Evolutionary conservation across 2,797 vertebrate species (phyloP).

Genomic region (Phyllotis vaccarum): DNA sequence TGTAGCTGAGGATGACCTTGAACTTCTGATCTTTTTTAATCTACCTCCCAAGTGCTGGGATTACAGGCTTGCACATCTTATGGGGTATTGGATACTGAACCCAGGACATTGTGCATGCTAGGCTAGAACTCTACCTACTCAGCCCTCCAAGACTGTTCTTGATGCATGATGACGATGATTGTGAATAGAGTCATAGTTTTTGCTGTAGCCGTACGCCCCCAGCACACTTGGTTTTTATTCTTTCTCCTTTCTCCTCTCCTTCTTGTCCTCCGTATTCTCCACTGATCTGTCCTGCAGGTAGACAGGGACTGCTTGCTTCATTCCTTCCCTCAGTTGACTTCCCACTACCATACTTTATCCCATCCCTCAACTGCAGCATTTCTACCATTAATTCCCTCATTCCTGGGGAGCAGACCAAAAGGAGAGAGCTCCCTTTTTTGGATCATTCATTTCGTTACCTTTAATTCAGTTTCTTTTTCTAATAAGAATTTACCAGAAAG

Average conservation of each 20-base stretch:
- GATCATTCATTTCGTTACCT: not conserved
- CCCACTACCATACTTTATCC: not conserved
- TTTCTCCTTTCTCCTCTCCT: not conserved
- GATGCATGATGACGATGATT: not conserved
- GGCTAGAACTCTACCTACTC: not conserved
- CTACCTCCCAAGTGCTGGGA: not conserved
- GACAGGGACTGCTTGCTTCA: not conserved
- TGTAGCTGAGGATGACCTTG: not conserved
- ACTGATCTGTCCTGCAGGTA: not conserved
- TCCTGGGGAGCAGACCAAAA: not conserved
- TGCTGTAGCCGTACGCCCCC: not conserved
- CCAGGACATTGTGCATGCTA: not conserved
- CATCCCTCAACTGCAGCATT: not conserved
- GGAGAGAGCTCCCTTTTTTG: not conserved
- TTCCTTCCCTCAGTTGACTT: not conserved
- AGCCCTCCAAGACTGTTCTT: not conserved
- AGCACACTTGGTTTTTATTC: not conserved
- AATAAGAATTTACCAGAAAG: slow-evolving; percentile 49
- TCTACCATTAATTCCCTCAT: not conserved
- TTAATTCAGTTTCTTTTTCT: not conserved
- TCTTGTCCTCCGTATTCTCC: not conserved
- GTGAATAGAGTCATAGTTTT: not conserved
- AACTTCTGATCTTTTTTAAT: not conserved
- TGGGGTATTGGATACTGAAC: not conserved
- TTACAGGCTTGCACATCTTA: not conserved